Percentiles rank a stretch among this genome's conserved stretches.
These are phyloP conservation scores for Camponotus vicinus DNA, from an alignment of 1,140 invertebrate species.

Conservation along the genomic window DNA sequence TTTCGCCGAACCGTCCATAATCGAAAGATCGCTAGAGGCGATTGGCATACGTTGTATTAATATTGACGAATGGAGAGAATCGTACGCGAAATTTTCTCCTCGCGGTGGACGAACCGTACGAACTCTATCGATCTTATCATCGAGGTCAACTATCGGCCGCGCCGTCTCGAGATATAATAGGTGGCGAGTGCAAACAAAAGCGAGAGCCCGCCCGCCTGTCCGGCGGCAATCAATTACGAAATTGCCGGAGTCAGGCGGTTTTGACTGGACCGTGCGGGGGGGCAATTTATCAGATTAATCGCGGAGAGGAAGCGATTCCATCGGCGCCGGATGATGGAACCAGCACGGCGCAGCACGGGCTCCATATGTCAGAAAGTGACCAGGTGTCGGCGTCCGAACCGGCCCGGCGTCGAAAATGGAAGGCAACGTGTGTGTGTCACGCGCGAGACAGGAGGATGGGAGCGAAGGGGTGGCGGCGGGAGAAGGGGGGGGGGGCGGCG, in stretches of 20 bases:
- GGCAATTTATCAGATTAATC: constrained; percentile 82
- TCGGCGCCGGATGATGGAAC: constrained; percentile 60
- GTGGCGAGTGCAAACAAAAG: constrained; percentile 54
- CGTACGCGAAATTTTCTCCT: background rate
- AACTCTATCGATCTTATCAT: constrained; percentile 47
- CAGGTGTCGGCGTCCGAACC: constrained; percentile 77
- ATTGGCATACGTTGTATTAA: background rate
- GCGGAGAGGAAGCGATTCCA: constrained; percentile 76
- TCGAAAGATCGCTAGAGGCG: background rate
- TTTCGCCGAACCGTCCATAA: background rate
- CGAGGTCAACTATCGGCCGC: constrained; percentile 16
- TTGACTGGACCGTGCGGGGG: constrained; percentile 60
- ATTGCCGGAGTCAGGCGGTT: constrained; percentile 72
- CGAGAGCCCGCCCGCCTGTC: constrained; percentile 20
- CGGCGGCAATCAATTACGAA: constrained; percentile 79
- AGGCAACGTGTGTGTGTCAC: constrained; percentile 20
- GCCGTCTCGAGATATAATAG: constrained; percentile 42
- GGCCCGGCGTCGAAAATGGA: background rate
- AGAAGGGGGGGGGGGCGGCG: background rate
- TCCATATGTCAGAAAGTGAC: constrained; percentile 79
- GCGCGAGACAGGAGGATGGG: background rate
- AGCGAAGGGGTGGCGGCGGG: too few species aligned
- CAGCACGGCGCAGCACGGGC: constrained; percentile 8
- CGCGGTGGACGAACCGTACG: background rate
- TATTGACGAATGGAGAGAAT: background rate